Base-by-base conservation (phyloP, 1,140 invertebrate species). In the Procambarus virginalis region DNA sequence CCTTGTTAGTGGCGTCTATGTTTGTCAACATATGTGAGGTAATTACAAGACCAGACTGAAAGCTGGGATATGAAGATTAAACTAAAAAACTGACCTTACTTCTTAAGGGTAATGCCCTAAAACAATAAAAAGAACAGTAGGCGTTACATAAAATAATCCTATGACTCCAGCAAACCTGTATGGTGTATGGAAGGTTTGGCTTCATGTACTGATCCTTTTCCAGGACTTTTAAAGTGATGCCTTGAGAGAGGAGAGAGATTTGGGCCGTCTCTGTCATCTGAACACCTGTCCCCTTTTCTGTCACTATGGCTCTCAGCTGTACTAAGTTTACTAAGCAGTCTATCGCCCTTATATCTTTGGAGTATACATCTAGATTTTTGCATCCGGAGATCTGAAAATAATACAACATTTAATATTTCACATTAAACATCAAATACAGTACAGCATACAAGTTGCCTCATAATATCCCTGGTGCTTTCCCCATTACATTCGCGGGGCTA, bases 161-260 rank as follows among this genome's bases (percentile, higher is more conserved):
- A n/a, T 0, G 12, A 49, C 49, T 51, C 1, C 49, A 34, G 5
- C 84, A 45, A 14, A 86, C 84, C 75, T 45, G 55, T 2, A 86
- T 4, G 51, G 76, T 60, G 55, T 76, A 76, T 8, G 84, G 84
- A 2, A 86, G 76, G 12, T 79, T 79, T 14, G 84, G 84, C 17
- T 86, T 86, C 75, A 45, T 86, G 22, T 60, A 60, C 9, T 77
- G 9, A 64, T 86, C 84, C 49, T 86, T 10, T 20, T 46, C 60
- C 3, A 86, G n/a, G 34, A 75, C 14, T 17, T 46, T 78, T 10
- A 86, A 78, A 5, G 34, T 17, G 10, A 86, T n/a, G 14, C 34
- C 55, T 17, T 12, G 9, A 2, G 58, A 10, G n/a, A 20, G 8
- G 84, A 86, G 22, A 4, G n/a, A 48, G 34, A 45, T 46, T 0